Evolutionary conservation across 2,797 vertebrate genomes (phyloP), one percentile per base, ranked within the genome.

Genomic region (Danio jaintianensis): DNA sequence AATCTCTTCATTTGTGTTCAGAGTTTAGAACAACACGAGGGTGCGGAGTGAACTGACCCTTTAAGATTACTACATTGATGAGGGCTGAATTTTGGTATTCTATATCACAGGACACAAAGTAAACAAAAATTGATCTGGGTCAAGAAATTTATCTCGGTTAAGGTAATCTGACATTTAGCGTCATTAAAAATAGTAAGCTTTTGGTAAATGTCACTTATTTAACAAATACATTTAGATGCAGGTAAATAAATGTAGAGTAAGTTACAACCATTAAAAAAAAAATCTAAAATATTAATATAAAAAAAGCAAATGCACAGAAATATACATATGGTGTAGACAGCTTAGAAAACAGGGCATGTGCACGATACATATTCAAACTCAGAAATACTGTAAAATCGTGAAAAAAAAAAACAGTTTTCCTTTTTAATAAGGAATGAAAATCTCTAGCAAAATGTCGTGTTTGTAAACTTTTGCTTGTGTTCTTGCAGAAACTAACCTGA

Each of bases 281-380:
- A 6, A 8, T 40, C 29, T 42, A 78, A 42, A 48, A 47, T 48
- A 16, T 48, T 48, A 2, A 52, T 75, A 22, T 55, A 77, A 58
- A 76, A 42, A 67, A 67, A 43, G 45, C 43, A 66, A 55, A 76
- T 6, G 7, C 45, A 55, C 75, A 59, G 50, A 56, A 59, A 68
- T 48, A 69, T 48, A 78, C 13, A 56, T 72, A 59, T 12, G 8
- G 8, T 29, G 38, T 45, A 45, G 42, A 45, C 9, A 69, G 50
- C n/a, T 55, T 56, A 11, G 62, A 20, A 61, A 68, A 52, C 53
- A 11, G 22, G 11, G 40, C 29, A 22, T 43, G 29, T 45, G 64
- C 77, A 77, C 82, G 36, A 75, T 82, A 76, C 7, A 22, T 82
- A 82, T 61, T 16, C 0, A 18, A 79, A 16, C 8, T 36, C 6